phyloP scores from a whole-genome alignment of 2,888 invertebrate species.

The Epistrophe grossulariae region DNA sequence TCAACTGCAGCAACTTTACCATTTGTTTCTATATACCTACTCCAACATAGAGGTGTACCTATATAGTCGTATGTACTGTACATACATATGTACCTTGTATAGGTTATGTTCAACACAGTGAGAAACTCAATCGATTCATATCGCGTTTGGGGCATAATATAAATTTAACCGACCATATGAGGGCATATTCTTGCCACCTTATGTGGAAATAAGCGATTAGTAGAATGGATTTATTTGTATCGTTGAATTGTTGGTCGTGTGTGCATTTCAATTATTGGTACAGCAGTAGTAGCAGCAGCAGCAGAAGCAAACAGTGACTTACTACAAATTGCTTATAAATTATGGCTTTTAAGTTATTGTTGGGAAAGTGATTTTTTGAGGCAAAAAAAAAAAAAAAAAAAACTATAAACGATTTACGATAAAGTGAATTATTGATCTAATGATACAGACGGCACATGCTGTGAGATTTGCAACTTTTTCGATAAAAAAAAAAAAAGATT shows the following conservation, averaged over 20 bases:
- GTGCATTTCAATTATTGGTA: constrained; percentile 58
- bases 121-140: constrained; percentile 52
- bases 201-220: constrained; percentile 72
- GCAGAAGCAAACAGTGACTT: not conserved
- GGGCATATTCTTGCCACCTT: constrained; percentile 63
- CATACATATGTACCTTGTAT: not conserved
- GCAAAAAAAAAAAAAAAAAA: not conserved
- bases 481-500: too few species aligned
- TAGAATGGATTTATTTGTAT: constrained; percentile 67
- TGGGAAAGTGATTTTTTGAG: constrained; percentile 29
- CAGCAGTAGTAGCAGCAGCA: not conserved
- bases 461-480: not conserved
- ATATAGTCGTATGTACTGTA: too few species aligned
- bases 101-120: not conserved
- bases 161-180: constrained; percentile 45
- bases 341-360: constrained; percentile 45
- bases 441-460: constrained; percentile 1
- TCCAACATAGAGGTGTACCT: not conserved
- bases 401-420: not conserved
- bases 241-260: constrained; percentile 50
- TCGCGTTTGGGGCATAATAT: constrained; percentile 48
- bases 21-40: not conserved
- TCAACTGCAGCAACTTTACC: not conserved
- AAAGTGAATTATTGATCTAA: not conserved
- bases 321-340: constrained; percentile 65